Conservation (phyloP, 2,113 vertebrate species). For the Coptodon rendalli region DNA sequence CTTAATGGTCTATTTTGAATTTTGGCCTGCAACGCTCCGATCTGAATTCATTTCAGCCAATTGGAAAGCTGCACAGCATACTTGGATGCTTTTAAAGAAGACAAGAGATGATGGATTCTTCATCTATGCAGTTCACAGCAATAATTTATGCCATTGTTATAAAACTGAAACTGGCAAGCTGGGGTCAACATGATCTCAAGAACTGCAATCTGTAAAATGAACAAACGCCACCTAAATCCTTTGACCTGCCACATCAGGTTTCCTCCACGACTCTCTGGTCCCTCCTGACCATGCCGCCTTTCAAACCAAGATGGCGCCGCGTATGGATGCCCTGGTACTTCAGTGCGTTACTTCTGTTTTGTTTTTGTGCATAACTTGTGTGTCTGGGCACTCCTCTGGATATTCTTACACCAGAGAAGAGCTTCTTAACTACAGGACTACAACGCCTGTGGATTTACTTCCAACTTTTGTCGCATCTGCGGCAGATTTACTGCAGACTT, state of each 20-base stretch:
- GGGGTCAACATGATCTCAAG: background rate
- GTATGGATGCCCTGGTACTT: too few relatives aligned
- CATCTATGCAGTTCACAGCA: background rate
- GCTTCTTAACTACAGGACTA: too few relatives aligned
- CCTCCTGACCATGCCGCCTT: background rate
- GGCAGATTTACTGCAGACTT: too few relatives aligned
- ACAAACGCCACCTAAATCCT: background rate
- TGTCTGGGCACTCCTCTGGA: too few relatives aligned
- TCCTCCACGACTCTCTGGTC: slow-evolving; percentile 16
- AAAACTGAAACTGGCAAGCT: background rate
- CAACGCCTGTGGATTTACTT: too few relatives aligned
- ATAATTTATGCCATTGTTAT: background rate
- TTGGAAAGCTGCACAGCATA: slow-evolving; percentile 29
- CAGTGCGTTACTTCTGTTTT: too few relatives aligned
- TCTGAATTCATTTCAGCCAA: slow-evolving; percentile 6
- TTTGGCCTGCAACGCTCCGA: slow-evolving; percentile 1
- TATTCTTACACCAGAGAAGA: too few relatives aligned
- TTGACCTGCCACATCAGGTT: background rate
- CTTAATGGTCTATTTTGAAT: slow-evolving; percentile 42
- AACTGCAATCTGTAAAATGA: background rate
- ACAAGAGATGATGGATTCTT: background rate
- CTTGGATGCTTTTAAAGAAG: background rate
- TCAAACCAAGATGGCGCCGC: too few relatives aligned
- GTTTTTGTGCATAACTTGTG: too few relatives aligned
- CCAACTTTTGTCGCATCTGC: too few relatives aligned